Evolutionary conservation across 2,888 invertebrate species (phyloP), one percentile per base, ranked within the genome.

Genomic region (Gortyna flavago): DNA sequence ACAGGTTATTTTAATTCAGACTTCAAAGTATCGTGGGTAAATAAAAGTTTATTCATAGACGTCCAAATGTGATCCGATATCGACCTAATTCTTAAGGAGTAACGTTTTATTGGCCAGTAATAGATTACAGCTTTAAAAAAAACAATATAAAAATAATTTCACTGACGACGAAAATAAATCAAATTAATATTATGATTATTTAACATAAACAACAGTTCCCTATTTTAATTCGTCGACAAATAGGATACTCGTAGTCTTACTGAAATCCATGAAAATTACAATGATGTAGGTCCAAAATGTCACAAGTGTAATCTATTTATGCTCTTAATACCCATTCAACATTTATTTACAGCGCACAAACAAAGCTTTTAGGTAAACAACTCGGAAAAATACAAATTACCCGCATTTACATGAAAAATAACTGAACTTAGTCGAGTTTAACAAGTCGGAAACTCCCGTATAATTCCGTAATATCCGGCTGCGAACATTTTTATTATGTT

Each of bases 381-480:
- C 64, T 65, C 41, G 13, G 71, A 74, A 76, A 80, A 80, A 84
- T 77, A 88, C 61, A 78, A 85, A 85, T 79, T 69, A 70, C 77
- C 32, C 76, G 62, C 65, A 87, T 88, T 83, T 77, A 72, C 83
- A 88, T 87, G 75, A 85, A 87, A 82, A 87, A 80, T 79, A 78
- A 66, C 76, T 78, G 57, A 62, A 77, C 59, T 75, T 79, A 79
- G 74, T 65, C 89, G 83, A 88, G 89, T 88, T 90, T 86, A 92
- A 90, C 89, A 83, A 89, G 86, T 87, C 88, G 91, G 90, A 92
- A 92, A 91, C 85, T 89, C 84, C 84, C 82, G 88, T 85, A 90
- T 90, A 91, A 92, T 91, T 89, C 83, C 38, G 90, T 90, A 91
- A 92, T 92, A 91, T 91, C 89, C 91, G 89, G 72, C 86, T 87